phyloP scores from a whole-genome alignment of 2,113 vertebrate genomes.

The Neodon shergylaensis region DNA sequence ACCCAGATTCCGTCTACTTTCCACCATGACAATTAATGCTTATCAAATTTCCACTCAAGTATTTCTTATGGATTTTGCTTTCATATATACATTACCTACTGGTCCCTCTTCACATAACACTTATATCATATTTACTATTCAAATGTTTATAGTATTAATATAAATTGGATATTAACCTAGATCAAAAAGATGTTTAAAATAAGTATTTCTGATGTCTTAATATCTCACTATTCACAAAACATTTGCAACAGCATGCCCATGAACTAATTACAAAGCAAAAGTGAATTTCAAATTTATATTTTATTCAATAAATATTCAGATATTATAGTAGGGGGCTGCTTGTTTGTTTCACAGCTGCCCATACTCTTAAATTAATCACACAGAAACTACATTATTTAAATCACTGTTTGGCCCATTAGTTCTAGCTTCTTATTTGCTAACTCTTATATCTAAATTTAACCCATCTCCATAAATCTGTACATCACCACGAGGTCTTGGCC shows the following conservation, averaged over 20 bases:
- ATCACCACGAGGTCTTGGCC: too few relatives aligned
- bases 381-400: too few relatives aligned
- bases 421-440: too few relatives aligned
- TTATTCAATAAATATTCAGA: not conserved
- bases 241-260: not conserved
- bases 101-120: not conserved
- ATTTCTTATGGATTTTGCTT: not conserved
- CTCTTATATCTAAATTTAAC: too few relatives aligned
- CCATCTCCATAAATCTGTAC: too few relatives aligned
- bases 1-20: too few relatives aligned
- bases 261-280: not conserved
- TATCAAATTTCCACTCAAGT: not conserved
- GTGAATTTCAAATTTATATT: not conserved
- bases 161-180: not conserved
- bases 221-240: accelerated
- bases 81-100: not conserved
- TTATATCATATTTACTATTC: not conserved
- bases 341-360: too few relatives aligned
- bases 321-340: too few relatives aligned
- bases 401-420: too few relatives aligned
- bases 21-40: not conserved
- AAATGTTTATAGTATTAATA: not conserved
- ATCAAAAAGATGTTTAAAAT: not conserved
- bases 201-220: not conserved
- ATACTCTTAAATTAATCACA: too few relatives aligned